These are phyloP conservation scores for Pampus argenteus DNA, from an alignment of 2,797 vertebrate species.

Conservation along the genomic window DNA sequence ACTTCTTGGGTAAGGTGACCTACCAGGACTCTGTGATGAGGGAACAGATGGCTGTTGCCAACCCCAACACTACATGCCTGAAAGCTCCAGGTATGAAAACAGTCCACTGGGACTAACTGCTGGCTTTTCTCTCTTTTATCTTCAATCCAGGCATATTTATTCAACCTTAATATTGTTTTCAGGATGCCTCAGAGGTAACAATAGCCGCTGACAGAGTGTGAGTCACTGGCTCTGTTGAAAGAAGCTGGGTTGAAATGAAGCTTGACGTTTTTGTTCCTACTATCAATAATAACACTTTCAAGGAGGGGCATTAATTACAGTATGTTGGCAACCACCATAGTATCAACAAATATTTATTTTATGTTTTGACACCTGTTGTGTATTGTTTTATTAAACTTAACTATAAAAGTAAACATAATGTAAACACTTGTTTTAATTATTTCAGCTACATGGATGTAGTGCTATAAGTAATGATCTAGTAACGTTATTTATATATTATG, in stretches of 20 bases:
- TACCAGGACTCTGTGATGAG: slow-evolving; percentile 92
- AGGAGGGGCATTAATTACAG: background rate
- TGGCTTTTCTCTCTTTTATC: slow-evolving; percentile 33
- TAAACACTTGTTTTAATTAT: background rate
- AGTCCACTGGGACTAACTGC: slow-evolving; percentile 39
- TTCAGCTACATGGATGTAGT: background rate
- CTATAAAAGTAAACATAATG: background rate
- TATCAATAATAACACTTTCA: background rate
- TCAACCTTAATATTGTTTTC: slow-evolving; percentile 25
- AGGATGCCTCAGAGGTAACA: slow-evolving; percentile 29
- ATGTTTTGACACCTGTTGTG: background rate
- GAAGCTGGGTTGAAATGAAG: slow-evolving; percentile 1
- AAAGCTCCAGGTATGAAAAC: slow-evolving; percentile 88
- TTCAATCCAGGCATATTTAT: slow-evolving; percentile 15
- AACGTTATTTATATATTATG: too few relatives aligned
- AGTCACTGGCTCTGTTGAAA: slow-evolving; percentile 27
- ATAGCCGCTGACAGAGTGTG: slow-evolving; percentile 23
- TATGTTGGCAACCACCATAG: background rate
- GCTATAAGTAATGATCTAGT: too few relatives aligned
- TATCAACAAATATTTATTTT: background rate
- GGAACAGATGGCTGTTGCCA: slow-evolving; percentile 90
- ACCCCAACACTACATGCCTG: slow-evolving; percentile 86
- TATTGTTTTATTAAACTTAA: background rate
- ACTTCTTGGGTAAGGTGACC: slow-evolving; percentile 94
- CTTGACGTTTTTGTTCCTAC: slow-evolving; percentile 18